Base-by-base conservation (phyloP, 1,140 invertebrate species). In the Eumaeus atala region DNA sequence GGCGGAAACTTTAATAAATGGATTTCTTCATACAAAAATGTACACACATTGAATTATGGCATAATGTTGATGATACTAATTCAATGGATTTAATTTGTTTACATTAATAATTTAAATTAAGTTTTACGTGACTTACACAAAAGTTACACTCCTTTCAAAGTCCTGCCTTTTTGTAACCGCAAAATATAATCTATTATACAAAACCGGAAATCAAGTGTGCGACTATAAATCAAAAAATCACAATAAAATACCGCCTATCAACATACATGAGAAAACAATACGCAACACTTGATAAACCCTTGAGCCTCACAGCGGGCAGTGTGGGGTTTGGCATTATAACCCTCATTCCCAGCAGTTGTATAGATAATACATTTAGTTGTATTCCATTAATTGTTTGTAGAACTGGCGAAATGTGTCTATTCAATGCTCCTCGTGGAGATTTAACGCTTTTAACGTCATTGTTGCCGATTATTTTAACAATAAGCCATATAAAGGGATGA, bases 241-340 rank as follows among this genome's bases (percentile, higher is more conserved):
- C 36, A 58, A 67, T 59, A 63, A 62, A 66, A 64, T 56, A 66
- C 66, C 66, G 66, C 67, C 68, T 69, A 64, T 70, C 75, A 67
- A 47, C 67, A 52, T 51, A 21, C 54, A 50, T 7, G 16, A 16
- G 61, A 58, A 75, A 72, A 75, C 68, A 75, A 75, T 62, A 52
- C 59, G 40, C 44, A 36, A 56, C 54, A 18, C 74, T 72, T 67
- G 59, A 48, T 37, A 58, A 62, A 58, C 62, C 66, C 64, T 67
- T 64, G 66, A 64, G 64, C 48, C 51, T 56, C 75, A 14, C 72
- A 62, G 69, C 75, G 67, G 75, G 72, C 51, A 48, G 16, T 18
- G 3, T 11, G n/a, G 51, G 37, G 36, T 9, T 44, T 34, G 18
- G 40, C 34, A 34, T 44, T 18, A 53, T 38, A 42, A 16, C 51